Evolutionary conservation across 2,888 invertebrate genomes (phyloP), one percentile per base, ranked within the genome.

Genomic region (Blastobasis lacticolella): DNA sequence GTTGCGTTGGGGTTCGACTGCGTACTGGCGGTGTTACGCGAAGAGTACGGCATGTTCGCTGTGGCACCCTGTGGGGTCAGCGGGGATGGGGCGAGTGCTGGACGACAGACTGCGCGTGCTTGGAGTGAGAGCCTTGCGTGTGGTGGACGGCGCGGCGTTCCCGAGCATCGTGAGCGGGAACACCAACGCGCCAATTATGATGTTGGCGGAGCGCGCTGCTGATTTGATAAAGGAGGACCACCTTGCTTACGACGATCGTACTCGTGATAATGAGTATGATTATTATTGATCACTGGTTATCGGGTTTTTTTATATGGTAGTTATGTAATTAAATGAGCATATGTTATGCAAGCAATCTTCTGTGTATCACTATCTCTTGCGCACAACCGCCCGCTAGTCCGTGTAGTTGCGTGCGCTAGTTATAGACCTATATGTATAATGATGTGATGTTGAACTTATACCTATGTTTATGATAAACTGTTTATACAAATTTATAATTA

Each of bases 1-100:
- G 57, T 75, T 4, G 62, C 3, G 83, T 83, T 52, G 68, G 69
- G 90, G 82, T 23, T 81, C 89, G 0, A 90, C 92, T 67, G 75
- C 76, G 0, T 94, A 93, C 62, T 92, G 92, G 90, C 81, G 81
- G 46, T 94, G 94, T 63, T 89, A 90, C 62, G 83, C 89, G 0
- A 81, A 87, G 44, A 89, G 89, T 55, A 75, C 90, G 10, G 89
- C 90, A 0, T 77, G 87, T 38, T 90, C 91, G 6, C 78, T 93
- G 50, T 89, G 91, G 54, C 93, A 93, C 68, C 90, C 90, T 40
- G 89, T 88, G 0, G 88, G 89, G 0, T 80, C 85, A 1, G 85
- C 85, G 51, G 69, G 71, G 4, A 86, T 87, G 84, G 84, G 82
- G 0, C 54, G 56, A 0, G 86, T 87, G 0, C 83, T 87, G 0